A percentile compares a stretch with the other conserved stretches of the same genome.
Evolutionary conservation across 1,140 invertebrate species (phyloP).

Genomic region (Paramacrobiotus metropolitanus): DNA sequence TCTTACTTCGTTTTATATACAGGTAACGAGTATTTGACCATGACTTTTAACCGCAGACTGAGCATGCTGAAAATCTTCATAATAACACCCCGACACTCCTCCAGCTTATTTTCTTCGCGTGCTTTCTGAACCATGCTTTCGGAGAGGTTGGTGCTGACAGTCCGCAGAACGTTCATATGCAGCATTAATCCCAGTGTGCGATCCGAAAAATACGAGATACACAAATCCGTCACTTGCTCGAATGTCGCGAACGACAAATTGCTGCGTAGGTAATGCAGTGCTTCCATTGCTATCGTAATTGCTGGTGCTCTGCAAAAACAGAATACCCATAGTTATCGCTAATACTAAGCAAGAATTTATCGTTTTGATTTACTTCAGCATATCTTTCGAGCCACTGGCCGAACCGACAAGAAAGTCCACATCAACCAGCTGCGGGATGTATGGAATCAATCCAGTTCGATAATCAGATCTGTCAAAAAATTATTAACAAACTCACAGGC

Average conservation of each 20-base stretch:
- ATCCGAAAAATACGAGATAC: not conserved
- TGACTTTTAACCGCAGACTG: not conserved
- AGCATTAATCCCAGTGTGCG: not conserved
- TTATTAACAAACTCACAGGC: no score
- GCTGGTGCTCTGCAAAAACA: not conserved
- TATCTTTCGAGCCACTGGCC: not conserved
- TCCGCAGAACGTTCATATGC: not conserved
- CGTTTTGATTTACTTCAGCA: not conserved
- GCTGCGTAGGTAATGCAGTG: not conserved
- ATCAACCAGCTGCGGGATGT: not conserved
- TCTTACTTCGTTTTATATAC: not conserved
- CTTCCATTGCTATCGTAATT: not conserved
- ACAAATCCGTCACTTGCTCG: not conserved
- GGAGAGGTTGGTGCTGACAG: not conserved
- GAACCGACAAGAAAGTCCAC: not conserved
- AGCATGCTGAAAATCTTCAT: not conserved
- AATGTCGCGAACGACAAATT: not conserved
- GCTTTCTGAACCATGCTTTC: not conserved
- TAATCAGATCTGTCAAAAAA: not conserved
- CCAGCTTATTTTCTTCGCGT: not conserved
- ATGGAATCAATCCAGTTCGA: not conserved
- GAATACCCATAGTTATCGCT: no score
- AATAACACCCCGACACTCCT: not conserved
- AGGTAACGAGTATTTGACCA: not conserved
- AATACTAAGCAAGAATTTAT: no score